A percentile compares a stretch with the other conserved stretches of the same genome.
phyloP scores from a whole-genome alignment of 2,797 vertebrate species.

The Eospalax fontanierii region DNA sequence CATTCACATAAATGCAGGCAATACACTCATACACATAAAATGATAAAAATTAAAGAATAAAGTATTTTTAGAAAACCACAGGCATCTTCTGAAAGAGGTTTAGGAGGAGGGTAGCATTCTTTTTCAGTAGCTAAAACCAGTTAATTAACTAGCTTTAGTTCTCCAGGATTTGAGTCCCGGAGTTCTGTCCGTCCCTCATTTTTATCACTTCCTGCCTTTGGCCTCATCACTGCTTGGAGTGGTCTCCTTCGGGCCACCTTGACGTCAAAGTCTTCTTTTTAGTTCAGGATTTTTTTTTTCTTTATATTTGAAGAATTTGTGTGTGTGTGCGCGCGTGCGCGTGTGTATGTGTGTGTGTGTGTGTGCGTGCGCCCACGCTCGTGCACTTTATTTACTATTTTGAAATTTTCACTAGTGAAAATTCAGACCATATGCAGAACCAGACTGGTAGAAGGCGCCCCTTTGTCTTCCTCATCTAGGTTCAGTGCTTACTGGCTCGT shows the following conservation, averaged over 20 bases:
- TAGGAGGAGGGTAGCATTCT: background rate
- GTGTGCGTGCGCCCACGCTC: too few species aligned
- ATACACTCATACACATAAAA: too few species aligned
- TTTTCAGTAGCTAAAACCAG: background rate
- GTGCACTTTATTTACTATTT: background rate
- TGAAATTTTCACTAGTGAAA: conserved; percentile 16
- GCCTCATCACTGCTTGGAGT: background rate
- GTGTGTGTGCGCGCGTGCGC: too few species aligned
- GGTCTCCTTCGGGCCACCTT: background rate
- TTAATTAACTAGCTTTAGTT: background rate
- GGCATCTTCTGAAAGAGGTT: conserved; percentile 1
- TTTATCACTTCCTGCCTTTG: background rate
- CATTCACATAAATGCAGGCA: too few species aligned
- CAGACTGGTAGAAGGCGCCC: background rate
- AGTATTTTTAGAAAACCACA: too few species aligned
- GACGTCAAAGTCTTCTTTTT: background rate
- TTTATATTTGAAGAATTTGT: conserved; percentile 18
- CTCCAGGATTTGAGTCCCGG: too few species aligned
- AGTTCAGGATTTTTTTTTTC: background rate
- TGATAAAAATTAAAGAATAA: too few species aligned
- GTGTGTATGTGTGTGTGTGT: too few species aligned
- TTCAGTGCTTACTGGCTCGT: conserved; percentile 17
- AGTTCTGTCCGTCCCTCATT: accelerated
- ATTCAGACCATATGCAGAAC: background rate
- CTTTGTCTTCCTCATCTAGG: background rate